phyloP scores from a whole-genome alignment of 53 echinoderm and acorn worm species.

The Arbacia lixula region DNA sequence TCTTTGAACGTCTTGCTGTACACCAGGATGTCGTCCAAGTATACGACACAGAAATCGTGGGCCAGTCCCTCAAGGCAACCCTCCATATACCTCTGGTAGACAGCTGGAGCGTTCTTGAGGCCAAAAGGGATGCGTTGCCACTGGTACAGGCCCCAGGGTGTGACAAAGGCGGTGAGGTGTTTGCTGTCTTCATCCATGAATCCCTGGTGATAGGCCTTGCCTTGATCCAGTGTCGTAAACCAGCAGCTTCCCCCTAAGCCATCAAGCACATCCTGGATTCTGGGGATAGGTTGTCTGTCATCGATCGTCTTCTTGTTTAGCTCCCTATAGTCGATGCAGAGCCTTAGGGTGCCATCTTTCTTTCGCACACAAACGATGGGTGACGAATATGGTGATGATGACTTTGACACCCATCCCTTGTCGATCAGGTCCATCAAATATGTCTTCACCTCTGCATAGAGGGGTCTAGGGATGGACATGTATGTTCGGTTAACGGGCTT shows the following conservation, averaged over 20 bases:
- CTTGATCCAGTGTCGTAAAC: conserved; percentile 79
- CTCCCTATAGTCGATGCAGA: conserved; percentile 74
- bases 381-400: conserved; percentile 68
- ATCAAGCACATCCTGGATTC: conserved; percentile 74
- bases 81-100: conserved; percentile 61
- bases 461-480: conserved; percentile 55
- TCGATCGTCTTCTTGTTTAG: conserved; percentile 71
- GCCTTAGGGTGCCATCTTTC: conserved; percentile 69
- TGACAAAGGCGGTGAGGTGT: conserved; percentile 70
- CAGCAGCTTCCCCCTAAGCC: conserved; percentile 65
- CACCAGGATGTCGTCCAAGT: conserved; percentile 57
- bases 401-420: conserved; percentile 68
- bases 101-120: conserved; percentile 72
- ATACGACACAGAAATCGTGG: conserved; percentile 40
- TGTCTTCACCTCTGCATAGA: conserved; percentile 51
- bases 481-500: conserved; percentile 66
- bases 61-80: conserved; percentile 46
- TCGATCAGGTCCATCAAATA: conserved; percentile 65
- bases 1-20: conserved; percentile 40
- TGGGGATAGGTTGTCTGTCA: conserved; percentile 82
- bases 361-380: conserved; percentile 85
- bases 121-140: conserved; percentile 81
- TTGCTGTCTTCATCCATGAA: conserved; percentile 63
- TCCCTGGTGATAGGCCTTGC: conserved; percentile 75
- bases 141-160: conserved; percentile 84